Evolutionary conservation across 1,140 invertebrate species (phyloP).

Genomic region (Globodera ellingtonae): DNA sequence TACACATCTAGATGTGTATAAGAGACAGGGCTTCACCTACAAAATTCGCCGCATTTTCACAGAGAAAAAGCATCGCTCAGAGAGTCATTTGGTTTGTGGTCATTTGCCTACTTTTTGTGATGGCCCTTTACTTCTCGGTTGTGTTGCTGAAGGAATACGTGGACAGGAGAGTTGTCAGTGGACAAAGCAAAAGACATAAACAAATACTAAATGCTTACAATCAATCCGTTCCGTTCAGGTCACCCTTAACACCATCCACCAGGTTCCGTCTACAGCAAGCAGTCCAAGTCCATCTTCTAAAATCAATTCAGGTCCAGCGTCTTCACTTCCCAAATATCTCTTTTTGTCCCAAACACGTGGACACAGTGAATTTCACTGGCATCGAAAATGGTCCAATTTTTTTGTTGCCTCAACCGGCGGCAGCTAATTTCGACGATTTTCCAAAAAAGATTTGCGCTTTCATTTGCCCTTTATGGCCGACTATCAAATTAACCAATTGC

Average conservation of each 20-base stretch:
- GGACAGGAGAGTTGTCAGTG: slow-evolving; percentile 28
- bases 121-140: slow-evolving; percentile 20
- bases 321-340: slow-evolving; percentile 34
- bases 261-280: background rate
- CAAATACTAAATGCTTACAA: too few species aligned
- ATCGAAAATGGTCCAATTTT: slow-evolving; percentile 22
- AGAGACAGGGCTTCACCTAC: too few species aligned
- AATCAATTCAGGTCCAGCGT: background rate
- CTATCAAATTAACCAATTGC: slow-evolving; percentile 24
- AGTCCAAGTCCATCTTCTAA: background rate
- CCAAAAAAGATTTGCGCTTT: slow-evolving; percentile 13
- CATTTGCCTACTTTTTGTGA: slow-evolving; percentile 21
- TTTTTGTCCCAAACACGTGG: slow-evolving; percentile 36
- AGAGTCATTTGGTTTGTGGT: slow-evolving; percentile 22
- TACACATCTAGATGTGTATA: too few species aligned
- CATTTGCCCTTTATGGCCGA: slow-evolving; percentile 15
- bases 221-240: slow-evolving; percentile 11
- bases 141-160: slow-evolving; percentile 35
- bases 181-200: background rate
- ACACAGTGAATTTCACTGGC: slow-evolving; percentile 36
- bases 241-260: slow-evolving; percentile 31
- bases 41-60: background rate
- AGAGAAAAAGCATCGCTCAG: slow-evolving; percentile 8
- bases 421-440: background rate
- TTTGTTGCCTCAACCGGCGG: background rate